Conservation (phyloP, 30 jellyfish, hydroid and myxozoan genomes). For the Chrysaora quinquecirrha region DNA sequence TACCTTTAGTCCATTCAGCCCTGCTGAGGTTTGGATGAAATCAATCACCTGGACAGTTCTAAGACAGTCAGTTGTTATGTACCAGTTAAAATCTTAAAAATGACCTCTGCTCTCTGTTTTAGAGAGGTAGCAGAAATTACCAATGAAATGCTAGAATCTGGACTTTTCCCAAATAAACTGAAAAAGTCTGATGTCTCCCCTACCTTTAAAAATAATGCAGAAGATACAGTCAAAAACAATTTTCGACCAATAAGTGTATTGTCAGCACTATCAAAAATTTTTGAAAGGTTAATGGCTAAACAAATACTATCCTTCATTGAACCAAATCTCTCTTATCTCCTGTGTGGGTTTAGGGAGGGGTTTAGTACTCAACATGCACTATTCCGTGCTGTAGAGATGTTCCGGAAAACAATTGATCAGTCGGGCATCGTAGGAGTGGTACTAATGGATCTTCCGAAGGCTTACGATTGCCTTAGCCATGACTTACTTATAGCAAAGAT, state of each 20-base stretch:
- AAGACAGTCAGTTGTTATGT: not conserved
- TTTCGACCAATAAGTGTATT: too few relatives aligned
- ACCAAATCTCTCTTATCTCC: too few relatives aligned
- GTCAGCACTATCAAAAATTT: too few relatives aligned
- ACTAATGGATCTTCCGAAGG: too few relatives aligned
- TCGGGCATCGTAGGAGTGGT: too few relatives aligned
- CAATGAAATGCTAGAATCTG: not conserved
- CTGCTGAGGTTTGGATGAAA: conserved; percentile 1
- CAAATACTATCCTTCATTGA: not conserved
- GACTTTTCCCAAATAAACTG: not conserved
- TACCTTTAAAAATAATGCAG: not conserved
- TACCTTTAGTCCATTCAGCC: not conserved
- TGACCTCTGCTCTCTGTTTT: too few relatives aligned
- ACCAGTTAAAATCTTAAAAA: not conserved
- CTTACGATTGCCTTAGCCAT: too few relatives aligned
- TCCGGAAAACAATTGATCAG: too few relatives aligned
- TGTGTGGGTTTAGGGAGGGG: not conserved
- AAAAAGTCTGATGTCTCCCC: not conserved
- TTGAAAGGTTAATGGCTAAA: not conserved
- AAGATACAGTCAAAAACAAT: not conserved
- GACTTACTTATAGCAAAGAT: too few relatives aligned
- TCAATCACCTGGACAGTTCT: conserved; percentile 4
- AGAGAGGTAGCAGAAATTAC: not conserved
- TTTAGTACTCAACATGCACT: too few relatives aligned
- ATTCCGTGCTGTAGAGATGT: too few relatives aligned